A percentile compares a stretch with the other conserved stretches of the same genome.
Conservation (phyloP, 2,113 vertebrate genomes). For the Beaufortia kweichowensis region DNA sequence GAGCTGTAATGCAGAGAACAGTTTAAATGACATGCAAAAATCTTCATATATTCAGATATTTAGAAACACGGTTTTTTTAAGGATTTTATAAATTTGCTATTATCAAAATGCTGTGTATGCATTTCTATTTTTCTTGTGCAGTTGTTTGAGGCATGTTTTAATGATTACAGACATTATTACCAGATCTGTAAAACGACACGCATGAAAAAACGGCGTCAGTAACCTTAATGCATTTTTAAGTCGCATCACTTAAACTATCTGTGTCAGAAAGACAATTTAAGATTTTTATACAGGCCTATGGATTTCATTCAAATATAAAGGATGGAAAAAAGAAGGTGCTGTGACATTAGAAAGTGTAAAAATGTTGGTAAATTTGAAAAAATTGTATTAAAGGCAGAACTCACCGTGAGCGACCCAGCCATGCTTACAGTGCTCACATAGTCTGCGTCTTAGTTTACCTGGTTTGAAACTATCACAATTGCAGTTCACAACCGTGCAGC, state of each 20-base stretch:
- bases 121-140: background rate
- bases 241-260: background rate
- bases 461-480: constrained; percentile 92
- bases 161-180: background rate
- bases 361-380: background rate
- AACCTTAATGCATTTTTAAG: background rate
- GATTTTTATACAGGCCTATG: no score
- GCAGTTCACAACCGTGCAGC: constrained; percentile 93
- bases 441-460: constrained; percentile 90
- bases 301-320: no score
- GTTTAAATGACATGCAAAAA: background rate
- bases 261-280: background rate
- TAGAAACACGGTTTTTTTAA: background rate
- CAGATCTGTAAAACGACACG: background rate
- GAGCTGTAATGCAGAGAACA: constrained; percentile 71
- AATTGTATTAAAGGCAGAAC: constrained; percentile 8
- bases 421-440: constrained; percentile 94
- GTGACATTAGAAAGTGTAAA: background rate
- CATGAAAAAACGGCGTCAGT: background rate
- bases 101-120: no score
- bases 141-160: background rate
- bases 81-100: background rate
- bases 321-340: no score
- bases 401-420: constrained; percentile 99
- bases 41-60: no score